Evolutionary conservation across 1,140 invertebrate species (phyloP).

Genomic region (Samia ricini): DNA sequence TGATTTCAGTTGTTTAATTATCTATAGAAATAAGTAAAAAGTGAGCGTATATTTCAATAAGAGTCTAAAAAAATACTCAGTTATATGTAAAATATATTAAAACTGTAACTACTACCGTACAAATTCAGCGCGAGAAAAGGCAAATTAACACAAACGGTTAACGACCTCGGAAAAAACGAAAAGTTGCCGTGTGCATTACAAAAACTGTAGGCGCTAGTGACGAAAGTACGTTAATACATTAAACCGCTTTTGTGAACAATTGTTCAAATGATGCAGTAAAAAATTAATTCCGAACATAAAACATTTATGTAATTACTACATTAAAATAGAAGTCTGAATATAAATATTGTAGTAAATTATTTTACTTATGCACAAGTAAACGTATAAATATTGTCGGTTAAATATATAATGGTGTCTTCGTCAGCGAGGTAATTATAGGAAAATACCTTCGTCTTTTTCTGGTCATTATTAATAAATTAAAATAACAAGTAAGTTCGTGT

Average conservation of each 20-base stretch:
- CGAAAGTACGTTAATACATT: not conserved
- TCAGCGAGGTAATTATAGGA: too few species aligned
- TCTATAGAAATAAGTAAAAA: not conserved
- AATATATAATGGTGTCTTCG: too few species aligned
- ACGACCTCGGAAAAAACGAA: constrained; percentile 3
- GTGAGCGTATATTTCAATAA: not conserved
- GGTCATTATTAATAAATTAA: too few species aligned
- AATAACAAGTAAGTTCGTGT: too few species aligned
- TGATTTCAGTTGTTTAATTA: too few species aligned
- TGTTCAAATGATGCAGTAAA: not conserved
- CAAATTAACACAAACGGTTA: constrained; percentile 8
- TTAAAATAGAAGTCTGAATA: too few species aligned
- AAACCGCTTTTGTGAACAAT: not conserved
- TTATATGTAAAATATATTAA: not conserved
- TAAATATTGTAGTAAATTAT: too few species aligned
- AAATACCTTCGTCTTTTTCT: too few species aligned
- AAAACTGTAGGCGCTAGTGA: not conserved
- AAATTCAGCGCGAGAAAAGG: not conserved
- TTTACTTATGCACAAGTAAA: too few species aligned
- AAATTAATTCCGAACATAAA: too few species aligned
- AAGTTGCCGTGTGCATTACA: constrained; percentile 4
- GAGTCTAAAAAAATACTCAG: not conserved
- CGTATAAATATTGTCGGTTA: too few species aligned
- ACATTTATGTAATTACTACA: too few species aligned
- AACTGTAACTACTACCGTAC: not conserved